Conservation (phyloP, 2,888 invertebrate genomes). For the Machimus atricapillus region DNA sequence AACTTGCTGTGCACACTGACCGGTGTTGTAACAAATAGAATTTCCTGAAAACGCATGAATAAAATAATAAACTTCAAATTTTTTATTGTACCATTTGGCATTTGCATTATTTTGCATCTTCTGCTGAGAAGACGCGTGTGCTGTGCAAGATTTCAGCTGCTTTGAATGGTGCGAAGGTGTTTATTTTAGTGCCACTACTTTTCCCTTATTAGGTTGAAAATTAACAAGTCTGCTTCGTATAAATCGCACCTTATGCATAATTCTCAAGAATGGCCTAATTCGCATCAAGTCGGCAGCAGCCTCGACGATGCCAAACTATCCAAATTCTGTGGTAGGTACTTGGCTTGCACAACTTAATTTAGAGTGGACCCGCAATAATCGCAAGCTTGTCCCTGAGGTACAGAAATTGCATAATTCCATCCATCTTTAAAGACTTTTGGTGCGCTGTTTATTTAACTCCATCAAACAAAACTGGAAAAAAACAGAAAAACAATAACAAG, state of each 20-base stretch:
- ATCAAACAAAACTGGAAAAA: background rate
- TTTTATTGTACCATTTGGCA: background rate
- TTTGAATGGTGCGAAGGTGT: background rate
- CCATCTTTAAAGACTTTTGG: background rate
- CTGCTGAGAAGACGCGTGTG: background rate
- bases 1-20: background rate
- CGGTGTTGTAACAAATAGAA: background rate
- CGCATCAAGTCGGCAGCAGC: background rate
- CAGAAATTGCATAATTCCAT: background rate
- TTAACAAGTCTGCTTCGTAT: background rate
- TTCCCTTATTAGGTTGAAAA: background rate
- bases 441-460: background rate
- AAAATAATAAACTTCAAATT: background rate
- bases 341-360: background rate
- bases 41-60: background rate
- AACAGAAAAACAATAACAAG: background rate
- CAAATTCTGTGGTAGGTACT: background rate
- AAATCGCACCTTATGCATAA: background rate
- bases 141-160: background rate
- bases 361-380: background rate
- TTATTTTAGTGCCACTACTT: background rate
- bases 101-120: background rate
- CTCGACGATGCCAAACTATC: background rate
- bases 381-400: background rate
- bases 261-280: background rate